phyloP scores from a whole-genome alignment of 2,888 invertebrate genomes.

The Drosophila flavopinicola region DNA sequence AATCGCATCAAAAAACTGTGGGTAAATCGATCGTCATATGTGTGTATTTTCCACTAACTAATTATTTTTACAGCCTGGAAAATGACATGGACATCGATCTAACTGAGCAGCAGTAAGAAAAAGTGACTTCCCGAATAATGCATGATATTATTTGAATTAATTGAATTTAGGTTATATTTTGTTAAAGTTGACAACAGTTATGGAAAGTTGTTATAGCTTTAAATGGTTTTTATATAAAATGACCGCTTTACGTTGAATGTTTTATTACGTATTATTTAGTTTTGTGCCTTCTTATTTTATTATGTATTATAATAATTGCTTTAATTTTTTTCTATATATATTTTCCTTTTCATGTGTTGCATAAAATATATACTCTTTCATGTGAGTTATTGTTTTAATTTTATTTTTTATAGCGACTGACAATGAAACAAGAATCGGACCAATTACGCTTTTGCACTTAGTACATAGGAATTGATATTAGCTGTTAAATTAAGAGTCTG shows the following conservation, averaged over 20 bases:
- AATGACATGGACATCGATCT: constrained; percentile 45
- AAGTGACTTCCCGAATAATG: not conserved
- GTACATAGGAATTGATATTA: constrained; percentile 6
- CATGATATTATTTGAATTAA: constrained; percentile 27
- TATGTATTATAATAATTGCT: not conserved
- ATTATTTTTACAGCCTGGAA: constrained; percentile 45
- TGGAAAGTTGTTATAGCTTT: not conserved
- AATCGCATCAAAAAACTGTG: constrained; percentile 33
- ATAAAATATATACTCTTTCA: constrained; percentile 7
- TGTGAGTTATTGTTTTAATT: constrained; percentile 1
- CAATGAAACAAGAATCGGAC: constrained; percentile 10
- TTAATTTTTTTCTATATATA: not conserved
- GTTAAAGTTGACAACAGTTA: not conserved
- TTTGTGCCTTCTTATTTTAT: not conserved
- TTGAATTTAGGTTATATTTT: not conserved
- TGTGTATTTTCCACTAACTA: not conserved
- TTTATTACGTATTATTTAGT: not conserved
- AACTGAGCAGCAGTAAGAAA: not conserved
- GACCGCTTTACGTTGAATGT: not conserved
- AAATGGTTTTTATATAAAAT: constrained; percentile 3
- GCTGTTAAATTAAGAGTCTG: constrained; percentile 21
- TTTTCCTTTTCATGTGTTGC: constrained; percentile 9
- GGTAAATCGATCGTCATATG: constrained; percentile 9
- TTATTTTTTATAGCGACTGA: not conserved
- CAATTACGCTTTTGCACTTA: not conserved